These are phyloP conservation scores for Danio albolineatus DNA, from an alignment of 2,797 vertebrate species.

Conservation along the genomic window DNA sequence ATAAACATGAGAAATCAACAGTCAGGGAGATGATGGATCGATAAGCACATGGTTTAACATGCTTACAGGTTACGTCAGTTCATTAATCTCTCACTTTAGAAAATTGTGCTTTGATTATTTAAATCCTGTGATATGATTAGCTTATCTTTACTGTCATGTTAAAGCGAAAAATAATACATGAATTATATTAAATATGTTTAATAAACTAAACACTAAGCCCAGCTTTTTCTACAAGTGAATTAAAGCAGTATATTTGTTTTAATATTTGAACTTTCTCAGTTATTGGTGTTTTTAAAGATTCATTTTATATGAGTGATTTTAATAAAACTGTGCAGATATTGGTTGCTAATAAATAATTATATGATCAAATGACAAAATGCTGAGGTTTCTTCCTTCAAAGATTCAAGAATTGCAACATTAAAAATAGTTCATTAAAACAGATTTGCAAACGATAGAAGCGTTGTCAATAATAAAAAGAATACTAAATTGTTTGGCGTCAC, in stretches of 20 bases:
- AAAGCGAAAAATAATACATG: not conserved
- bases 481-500: no score
- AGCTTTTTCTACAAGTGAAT: not conserved
- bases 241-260: not conserved
- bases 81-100: not conserved
- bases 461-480: no score
- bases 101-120: not conserved
- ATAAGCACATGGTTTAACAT: not conserved
- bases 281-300: not conserved
- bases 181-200: not conserved
- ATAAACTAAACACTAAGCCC: not conserved
- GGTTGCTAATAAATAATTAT: no score
- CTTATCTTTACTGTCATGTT: not conserved
- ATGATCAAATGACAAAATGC: no score
- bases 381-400: no score
- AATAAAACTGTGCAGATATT: no score
- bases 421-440: no score
- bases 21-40: not conserved
- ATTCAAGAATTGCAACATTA: no score
- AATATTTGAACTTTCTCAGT: not conserved
- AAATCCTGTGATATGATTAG: not conserved
- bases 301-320: not conserved
- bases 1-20: not conserved
- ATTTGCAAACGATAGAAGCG: no score
- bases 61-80: not conserved